Base-by-base conservation (phyloP, 2,888 invertebrate genomes). In the Craniophora ligustri region DNA sequence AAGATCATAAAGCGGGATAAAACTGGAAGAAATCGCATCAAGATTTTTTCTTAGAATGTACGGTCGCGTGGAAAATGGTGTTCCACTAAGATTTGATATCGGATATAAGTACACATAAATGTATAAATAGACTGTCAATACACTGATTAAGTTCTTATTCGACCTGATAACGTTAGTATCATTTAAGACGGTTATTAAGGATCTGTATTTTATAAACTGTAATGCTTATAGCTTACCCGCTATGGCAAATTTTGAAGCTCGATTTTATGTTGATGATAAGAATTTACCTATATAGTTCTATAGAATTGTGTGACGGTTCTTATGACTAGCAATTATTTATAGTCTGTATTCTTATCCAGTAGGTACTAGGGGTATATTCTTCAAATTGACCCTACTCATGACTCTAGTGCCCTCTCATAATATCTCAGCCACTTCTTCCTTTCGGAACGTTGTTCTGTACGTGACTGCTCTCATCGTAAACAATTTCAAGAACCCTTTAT, bases 1-100 rank as follows among this genome's bases (percentile, higher is more conserved):
- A 72, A 73, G 66, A 72, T 73, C 72, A 67, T 64, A 73, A 70
- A 73, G 31, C 30, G 70, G 70, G 58, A 73, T 70, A 61, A 66
- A 69, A 66, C 53, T 65, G 51, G 53, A 50, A 58, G 66, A 58
- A 60, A 60, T 62, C 35, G 66, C 50, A 58, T 60, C 55, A 59
- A 26, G 26, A 10, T 62, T 46, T 65, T 63, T 53, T 46, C 49
- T 60, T 11, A 26, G 47, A 36, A 45, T 41, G 45, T 70, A 39
- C 19, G 31, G 36, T 32, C 35, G 39, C 19, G 38, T 15, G 48
- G 39, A 59, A 66, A 53, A 56, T 48, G 35, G 61, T 65, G 38
- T 32, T 39, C 42, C 50, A 31, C 34, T 26, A 42, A 41, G 30
- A 36, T 31, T 21, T 40, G 30, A 36, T 14, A 31, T 53, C 38